phyloP scores from a whole-genome alignment of 2,888 invertebrate genomes.

The Watsonalla binaria region DNA sequence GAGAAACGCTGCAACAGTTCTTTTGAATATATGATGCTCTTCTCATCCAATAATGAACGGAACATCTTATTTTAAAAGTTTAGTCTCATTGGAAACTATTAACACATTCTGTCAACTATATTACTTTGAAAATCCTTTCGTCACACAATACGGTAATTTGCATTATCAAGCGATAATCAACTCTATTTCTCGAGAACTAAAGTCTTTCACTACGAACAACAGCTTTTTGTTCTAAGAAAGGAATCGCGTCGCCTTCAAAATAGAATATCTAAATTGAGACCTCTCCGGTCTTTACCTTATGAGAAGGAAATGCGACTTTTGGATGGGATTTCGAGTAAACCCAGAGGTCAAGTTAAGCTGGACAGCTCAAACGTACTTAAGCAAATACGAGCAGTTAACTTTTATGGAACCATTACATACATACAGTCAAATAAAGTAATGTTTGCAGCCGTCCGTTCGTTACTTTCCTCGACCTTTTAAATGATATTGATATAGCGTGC shows the following conservation, averaged over 20 bases:
- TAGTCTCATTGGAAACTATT: background rate
- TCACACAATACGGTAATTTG: slow-evolving; percentile 49
- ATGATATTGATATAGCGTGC: slow-evolving; percentile 14
- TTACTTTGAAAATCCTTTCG: slow-evolving; percentile 38
- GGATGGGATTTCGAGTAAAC: slow-evolving; percentile 15
- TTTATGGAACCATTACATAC: slow-evolving; percentile 66
- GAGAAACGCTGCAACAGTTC: no score
- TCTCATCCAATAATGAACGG: no score
- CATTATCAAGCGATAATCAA: slow-evolving; percentile 28
- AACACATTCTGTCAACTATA: slow-evolving; percentile 24
- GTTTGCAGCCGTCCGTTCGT: slow-evolving; percentile 32
- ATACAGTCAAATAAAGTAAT: slow-evolving; percentile 60
- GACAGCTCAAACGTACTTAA: slow-evolving; percentile 44
- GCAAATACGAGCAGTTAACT: slow-evolving; percentile 65
- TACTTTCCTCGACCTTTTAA: background rate
- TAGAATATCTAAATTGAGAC: slow-evolving; percentile 51
- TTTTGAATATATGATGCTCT: no score
- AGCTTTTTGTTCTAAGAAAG: slow-evolving; percentile 59
- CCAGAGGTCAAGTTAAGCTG: slow-evolving; percentile 33
- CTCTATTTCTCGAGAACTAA: slow-evolving; percentile 32
- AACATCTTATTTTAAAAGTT: no score
- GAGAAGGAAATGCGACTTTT: slow-evolving; percentile 22
- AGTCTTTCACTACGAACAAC: slow-evolving; percentile 27
- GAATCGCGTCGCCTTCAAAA: slow-evolving; percentile 51
- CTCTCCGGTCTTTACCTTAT: slow-evolving; percentile 27